These are phyloP conservation scores for Drosophila lacertosa DNA, from an alignment of 1,140 invertebrate species.

Conservation along the genomic window DNA sequence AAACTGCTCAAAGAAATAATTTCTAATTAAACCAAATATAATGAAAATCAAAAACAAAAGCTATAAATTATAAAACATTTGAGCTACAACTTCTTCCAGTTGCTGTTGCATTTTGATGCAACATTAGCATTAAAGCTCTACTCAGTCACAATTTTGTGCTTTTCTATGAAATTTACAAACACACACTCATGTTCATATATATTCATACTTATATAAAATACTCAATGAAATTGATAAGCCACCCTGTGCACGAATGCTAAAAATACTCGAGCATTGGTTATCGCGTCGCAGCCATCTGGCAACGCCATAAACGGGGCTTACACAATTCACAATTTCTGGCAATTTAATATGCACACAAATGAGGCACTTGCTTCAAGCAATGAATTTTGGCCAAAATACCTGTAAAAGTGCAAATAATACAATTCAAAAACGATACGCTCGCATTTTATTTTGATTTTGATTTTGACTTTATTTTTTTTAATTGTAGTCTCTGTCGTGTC, in stretches of 20 bases:
- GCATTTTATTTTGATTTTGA: conserved; percentile 38
- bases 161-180: background rate
- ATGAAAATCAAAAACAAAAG: background rate
- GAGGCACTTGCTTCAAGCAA: conserved; percentile 52
- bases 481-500: conserved; percentile 40
- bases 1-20: background rate
- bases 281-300: conserved; percentile 41
- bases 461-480: conserved; percentile 32
- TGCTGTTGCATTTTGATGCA: background rate
- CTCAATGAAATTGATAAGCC: conserved; percentile 23
- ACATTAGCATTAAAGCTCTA: no score
- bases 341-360: conserved; percentile 41
- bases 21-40: background rate
- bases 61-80: background rate
- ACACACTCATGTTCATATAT: no score
- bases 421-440: conserved; percentile 8
- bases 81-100: background rate
- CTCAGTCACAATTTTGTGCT: background rate
- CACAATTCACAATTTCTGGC: conserved; percentile 27
- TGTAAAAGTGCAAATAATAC: background rate
- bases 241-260: background rate
- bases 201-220: background rate
- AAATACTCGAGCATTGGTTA: conserved; percentile 20
- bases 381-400: conserved; percentile 12
- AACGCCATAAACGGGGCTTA: conserved; percentile 30